phyloP scores from a whole-genome alignment of 2,113 vertebrate species.

The Pseudopipra pipra region DNA sequence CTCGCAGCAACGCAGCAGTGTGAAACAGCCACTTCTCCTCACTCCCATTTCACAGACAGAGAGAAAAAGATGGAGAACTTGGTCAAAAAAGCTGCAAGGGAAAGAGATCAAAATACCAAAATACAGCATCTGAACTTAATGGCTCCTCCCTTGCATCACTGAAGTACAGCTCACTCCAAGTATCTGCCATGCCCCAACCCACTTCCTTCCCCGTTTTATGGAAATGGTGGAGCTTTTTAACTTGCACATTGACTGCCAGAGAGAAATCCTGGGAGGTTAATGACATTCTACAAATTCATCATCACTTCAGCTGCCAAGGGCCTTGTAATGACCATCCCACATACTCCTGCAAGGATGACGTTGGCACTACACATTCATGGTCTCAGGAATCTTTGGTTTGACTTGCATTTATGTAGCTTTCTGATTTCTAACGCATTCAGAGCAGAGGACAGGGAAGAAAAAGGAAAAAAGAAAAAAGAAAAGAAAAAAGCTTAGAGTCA shows the following conservation, averaged over 20 bases:
- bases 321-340: neutral
- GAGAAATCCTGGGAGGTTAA: constrained; percentile 23
- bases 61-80: neutral
- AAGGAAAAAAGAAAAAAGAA: neutral
- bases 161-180: neutral
- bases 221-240: neutral
- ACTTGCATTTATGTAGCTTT: neutral
- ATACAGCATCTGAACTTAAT: neutral
- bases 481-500: neutral
- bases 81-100: neutral
- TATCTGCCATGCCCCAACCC: neutral
- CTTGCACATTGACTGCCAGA: neutral
- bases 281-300: constrained; percentile 21
- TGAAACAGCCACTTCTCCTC: neutral
- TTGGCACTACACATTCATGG: neutral
- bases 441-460: neutral
- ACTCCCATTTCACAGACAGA: neutral
- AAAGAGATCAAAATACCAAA: neutral
- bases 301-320: neutral
- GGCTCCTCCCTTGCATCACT: neutral
- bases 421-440: neutral
- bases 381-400: neutral
- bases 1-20: neutral
- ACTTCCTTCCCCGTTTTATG: neutral
- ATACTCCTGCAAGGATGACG: neutral